Conservation (phyloP, 2,113 vertebrate genomes). For the Morphnarchus princeps region DNA sequence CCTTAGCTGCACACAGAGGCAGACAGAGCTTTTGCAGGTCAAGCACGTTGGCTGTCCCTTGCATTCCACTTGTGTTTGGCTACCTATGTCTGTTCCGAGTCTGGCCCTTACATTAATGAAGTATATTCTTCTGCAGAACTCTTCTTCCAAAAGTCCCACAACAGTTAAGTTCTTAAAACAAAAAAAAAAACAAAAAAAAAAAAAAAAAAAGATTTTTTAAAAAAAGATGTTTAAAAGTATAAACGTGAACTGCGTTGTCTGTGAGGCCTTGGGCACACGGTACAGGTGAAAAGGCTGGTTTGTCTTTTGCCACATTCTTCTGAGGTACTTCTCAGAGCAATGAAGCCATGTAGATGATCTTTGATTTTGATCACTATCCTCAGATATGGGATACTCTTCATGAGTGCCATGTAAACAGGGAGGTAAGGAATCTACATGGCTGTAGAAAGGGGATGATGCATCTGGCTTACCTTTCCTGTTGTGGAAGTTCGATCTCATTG, state of each 20-base stretch:
- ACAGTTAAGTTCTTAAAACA: background rate
- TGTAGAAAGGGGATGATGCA: background rate
- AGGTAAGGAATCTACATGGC: background rate
- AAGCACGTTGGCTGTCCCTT: background rate
- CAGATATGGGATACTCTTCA: background rate
- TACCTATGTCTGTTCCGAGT: background rate
- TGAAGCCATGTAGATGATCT: background rate
- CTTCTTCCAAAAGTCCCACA: background rate
- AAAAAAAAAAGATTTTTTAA: background rate
- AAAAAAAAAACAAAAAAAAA: background rate
- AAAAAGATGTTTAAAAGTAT: background rate
- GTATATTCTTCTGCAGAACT: background rate
- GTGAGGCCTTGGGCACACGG: background rate
- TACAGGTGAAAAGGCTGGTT: background rate
- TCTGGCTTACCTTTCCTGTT: background rate
- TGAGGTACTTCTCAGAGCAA: background rate
- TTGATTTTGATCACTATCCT: background rate
- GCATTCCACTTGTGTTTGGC: background rate
- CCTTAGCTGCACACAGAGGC: background rate
- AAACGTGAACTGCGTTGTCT: fast-evolving
- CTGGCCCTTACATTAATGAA: background rate
- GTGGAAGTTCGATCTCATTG: background rate
- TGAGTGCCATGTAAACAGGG: background rate
- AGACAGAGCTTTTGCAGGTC: background rate
- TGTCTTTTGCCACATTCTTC: background rate